phyloP scores from a whole-genome alignment of 2,797 vertebrate genomes.

The Hippopotamyrus pictus region DNA sequence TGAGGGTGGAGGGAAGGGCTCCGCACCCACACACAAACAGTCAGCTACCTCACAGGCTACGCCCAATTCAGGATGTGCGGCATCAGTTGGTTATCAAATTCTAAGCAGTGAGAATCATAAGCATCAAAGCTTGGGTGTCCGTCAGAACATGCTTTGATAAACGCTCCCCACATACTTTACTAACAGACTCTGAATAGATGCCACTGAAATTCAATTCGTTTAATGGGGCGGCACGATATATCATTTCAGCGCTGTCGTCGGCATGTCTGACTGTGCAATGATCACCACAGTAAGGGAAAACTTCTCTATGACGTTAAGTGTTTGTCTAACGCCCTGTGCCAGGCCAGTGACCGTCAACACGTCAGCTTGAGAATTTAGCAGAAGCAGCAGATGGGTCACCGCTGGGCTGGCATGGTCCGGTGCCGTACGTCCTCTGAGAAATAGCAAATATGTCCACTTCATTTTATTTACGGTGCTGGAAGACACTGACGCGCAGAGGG shows the following conservation, averaged over 20 bases:
- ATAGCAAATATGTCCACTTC: neutral
- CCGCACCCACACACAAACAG: too few species aligned
- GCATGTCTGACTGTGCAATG: neutral
- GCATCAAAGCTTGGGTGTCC: neutral
- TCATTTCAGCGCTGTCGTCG: neutral
- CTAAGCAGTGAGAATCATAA: neutral
- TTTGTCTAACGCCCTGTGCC: neutral
- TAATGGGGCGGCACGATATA: neutral
- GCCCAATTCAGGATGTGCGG: neutral
- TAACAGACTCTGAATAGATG: neutral
- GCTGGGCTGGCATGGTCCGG: neutral
- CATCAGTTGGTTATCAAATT: neutral
- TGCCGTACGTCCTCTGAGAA: neutral
- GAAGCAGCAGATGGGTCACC: neutral
- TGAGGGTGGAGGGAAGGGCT: constrained; percentile 42
- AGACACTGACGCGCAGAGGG: neutral
- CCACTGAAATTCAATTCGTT: neutral
- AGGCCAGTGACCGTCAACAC: neutral
- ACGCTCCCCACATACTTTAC: neutral
- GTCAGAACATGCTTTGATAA: neutral
- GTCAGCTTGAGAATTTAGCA: neutral
- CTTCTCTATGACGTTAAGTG: neutral
- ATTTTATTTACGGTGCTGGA: neutral
- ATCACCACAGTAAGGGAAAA: neutral
- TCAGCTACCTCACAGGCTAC: neutral